Evolutionary conservation across 2,797 vertebrate genomes (phyloP), one percentile per base, ranked within the genome.

Genomic region (Phaenicophaeus curvirostris): DNA sequence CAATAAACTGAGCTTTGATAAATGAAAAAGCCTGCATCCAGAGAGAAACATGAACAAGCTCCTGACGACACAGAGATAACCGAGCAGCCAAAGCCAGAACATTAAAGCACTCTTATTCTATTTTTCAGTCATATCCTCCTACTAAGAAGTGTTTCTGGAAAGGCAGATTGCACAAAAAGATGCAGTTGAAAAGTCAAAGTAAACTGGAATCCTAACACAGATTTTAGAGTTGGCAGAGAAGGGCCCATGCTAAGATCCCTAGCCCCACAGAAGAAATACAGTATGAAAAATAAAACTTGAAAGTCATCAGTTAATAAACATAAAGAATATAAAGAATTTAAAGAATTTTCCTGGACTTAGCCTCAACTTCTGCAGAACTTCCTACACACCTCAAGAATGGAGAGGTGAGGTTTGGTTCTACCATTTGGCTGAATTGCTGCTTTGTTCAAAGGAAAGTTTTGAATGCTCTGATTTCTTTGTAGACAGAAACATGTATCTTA

Each of bases 1-100:
- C 62, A 91, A 71, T 80, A 83, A 91, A 93, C 91, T 55, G 27
- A 58, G 69, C 58, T 86, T 75, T 62, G 69, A 62, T 90, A 91
- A 86, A 84, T 53, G 42, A 87, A 94, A 89, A 72, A 72, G 12
- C n/a, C 66, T 88, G 35, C 17, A 62, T 15, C 51, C 19, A 30
- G 42, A 80, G n/a, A 80, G 59, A 89, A 94, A 68, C 69, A 44
- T 0, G 0, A 57, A 86, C 46, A 80, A 68, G 54, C 7, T 55
- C 42, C 66, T 31, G 35, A 88, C 0, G 0, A 51, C 39, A 65
- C 3, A 1, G 46, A 81, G 72, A 90, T 71, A 93, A 66, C 51
- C 41, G 66, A 44, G 79, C 10, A 72, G 58, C n/a, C 48, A 50
- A 83, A 74, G n/a, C 9, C 11, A 27, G 15, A 0, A 0, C 19